phyloP scores from a whole-genome alignment of 2,113 vertebrate species.

The Gobio gobio region DNA sequence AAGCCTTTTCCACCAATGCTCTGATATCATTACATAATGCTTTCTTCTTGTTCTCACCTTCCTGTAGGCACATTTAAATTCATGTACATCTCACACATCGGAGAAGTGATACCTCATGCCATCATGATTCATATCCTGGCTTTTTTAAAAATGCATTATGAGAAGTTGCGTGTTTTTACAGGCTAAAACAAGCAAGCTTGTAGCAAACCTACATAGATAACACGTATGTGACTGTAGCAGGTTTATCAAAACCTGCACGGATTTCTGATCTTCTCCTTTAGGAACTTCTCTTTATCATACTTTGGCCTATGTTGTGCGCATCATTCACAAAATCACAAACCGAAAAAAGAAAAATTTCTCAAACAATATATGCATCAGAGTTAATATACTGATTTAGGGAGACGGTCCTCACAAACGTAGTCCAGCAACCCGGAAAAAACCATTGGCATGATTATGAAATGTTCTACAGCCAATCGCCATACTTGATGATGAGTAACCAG shows the following conservation, averaged over 20 bases:
- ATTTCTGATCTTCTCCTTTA: not conserved
- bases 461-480: slow-evolving; percentile 6
- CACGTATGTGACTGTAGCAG: not conserved
- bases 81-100: slow-evolving; percentile 18
- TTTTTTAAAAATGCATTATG: slow-evolving; percentile 31
- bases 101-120: slow-evolving; percentile 23
- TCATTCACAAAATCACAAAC: slow-evolving; percentile 16
- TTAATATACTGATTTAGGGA: slow-evolving; percentile 19
- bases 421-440: slow-evolving; percentile 18
- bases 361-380: slow-evolving; percentile 20
- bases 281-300: slow-evolving; percentile 19
- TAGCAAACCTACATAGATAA: slow-evolving; percentile 7
- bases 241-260: not conserved
- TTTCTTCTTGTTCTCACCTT: slow-evolving; percentile 2
- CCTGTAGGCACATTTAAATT: slow-evolving; percentile 41
- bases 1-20: slow-evolving; percentile 7
- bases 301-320: slow-evolving; percentile 1
- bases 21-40: slow-evolving; percentile 2
- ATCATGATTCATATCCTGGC: not conserved
- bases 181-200: not conserved
- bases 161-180: not conserved
- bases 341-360: slow-evolving; percentile 25
- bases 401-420: not conserved
- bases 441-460: slow-evolving; percentile 19
- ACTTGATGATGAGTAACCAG: not conserved